Conservation (phyloP, 1,140 invertebrate genomes). For the Ceratina australensis region DNA sequence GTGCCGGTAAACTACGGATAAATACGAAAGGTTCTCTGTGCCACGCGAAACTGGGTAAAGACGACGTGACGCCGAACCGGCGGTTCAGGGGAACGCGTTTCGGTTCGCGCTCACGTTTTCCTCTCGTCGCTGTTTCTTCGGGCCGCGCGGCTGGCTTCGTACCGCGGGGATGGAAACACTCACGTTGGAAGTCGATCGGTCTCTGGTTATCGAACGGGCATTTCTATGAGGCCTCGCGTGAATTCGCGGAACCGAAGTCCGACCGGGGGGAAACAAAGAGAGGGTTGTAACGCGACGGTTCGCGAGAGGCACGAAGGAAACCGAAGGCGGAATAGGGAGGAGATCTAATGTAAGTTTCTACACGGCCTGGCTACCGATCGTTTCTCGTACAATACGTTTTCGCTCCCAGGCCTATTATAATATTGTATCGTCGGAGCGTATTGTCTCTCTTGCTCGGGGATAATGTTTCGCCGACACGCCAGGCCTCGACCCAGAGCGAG, state of each 20-base stretch:
- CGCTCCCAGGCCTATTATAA: conserved; percentile 70
- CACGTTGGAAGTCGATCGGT: too few species aligned
- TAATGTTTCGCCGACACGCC: conserved; percentile 68
- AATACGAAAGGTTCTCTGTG: conserved; percentile 55
- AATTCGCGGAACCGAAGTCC: conserved; percentile 15
- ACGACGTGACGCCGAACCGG: conserved; percentile 28
- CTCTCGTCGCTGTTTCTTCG: background rate
- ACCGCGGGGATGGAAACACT: too few species aligned
- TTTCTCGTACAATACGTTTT: conserved; percentile 66
- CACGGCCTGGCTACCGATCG: conserved; percentile 61
- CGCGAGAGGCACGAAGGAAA: conserved; percentile 53
- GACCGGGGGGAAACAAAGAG: conserved; percentile 43
- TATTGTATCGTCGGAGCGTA: conserved; percentile 65
- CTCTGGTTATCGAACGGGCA: background rate
- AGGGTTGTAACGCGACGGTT: conserved; percentile 53
- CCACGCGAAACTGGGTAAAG: conserved; percentile 56
- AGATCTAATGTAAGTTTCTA: conserved; percentile 63
- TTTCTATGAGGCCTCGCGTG: background rate
- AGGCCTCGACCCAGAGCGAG: conserved; percentile 56
- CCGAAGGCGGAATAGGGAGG: conserved; percentile 30
- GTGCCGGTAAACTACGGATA: conserved; percentile 64
- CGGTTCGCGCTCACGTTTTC: too few species aligned
- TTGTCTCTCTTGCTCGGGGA: conserved; percentile 64
- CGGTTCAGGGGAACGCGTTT: conserved; percentile 22
- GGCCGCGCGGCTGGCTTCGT: too few species aligned